Evolutionary conservation across 2,888 invertebrate genomes (phyloP), one percentile per base, ranked within the genome.

Genomic region (Stratiomys singularior): DNA sequence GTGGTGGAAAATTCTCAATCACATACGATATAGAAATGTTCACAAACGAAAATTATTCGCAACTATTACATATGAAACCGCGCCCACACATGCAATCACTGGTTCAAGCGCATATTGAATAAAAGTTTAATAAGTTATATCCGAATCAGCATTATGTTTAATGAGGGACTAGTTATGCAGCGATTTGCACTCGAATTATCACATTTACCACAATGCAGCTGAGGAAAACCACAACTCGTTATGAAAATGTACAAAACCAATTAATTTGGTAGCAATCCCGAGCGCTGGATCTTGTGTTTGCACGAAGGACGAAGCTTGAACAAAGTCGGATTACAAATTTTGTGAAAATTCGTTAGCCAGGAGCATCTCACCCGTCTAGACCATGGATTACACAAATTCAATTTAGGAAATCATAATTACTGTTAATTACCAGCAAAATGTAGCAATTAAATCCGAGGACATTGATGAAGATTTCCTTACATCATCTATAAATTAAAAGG

Each of bases 301-400:
- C 3, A 3, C 5, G 5, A 37, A 37, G 37, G 37, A 37, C 37
- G 37, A 37, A 37, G 37, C 37, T 37, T 3, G 5, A n/a, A 4
- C 52, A n/a, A 52, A 52, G 25, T 60, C 23, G 25, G 60, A 60
- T 60, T 60, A 60, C 60, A 60, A 60, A 60, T 60, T 60, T 60
- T 60, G 60, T 7, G 52, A 60, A 52, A 52, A n/a, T 52, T n/a
- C 18, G 15, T 18, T 52, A 18, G 52, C 52, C 4, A 52, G 18
- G 60, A 60, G 13, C 21, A 15, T 60, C 13, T 21, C 21, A 18
- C 60, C 15, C 3, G 60, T 60, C 60, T 60, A 60, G 60, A 60
- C 60, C 21, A 25, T 23, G 60, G 60, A 60, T 60, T 60, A 60
- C 60, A 25, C 25, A 25, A 60, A 60, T 60, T 60, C 60, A 60